Evolutionary conservation across 2,888 invertebrate genomes (phyloP), one percentile per base, ranked within the genome.

Genomic region (Candidula unifasciata): DNA sequence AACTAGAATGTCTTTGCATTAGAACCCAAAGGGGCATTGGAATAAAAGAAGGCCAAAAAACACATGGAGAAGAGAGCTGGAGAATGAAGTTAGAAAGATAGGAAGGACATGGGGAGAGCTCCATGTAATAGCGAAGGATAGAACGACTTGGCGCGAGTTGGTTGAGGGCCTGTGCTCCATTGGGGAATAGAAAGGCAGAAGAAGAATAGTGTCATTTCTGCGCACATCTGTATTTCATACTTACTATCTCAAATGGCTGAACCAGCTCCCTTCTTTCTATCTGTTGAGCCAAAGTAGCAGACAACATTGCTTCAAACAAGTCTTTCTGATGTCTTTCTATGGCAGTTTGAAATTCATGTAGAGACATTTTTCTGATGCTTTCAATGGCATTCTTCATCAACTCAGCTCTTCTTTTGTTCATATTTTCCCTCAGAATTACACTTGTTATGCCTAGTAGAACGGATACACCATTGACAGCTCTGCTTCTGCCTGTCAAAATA

Each of bases 401-500:
- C 33, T 80, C 54, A 69, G 57, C 68, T 37, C n/a, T 71, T 5
- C 21, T 24, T 30, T 54, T 30, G 35, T 80, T 80, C 0, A 35
- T 33, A 24, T 24, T 2, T 44, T 80, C 80, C 33, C 57, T 80
- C 21, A 57, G n/a, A 33, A 57, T 18, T 16, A 80, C 27, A 54
- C 8, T 18, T 16, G 54, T 3, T 57, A 57, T 71, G 18, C 71
- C 80, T 35, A 80, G 27, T 0, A 80, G 71, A 5, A 80, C 54
- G 10, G 71, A 80, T 35, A 80, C 13, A 71, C 80, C 80, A n/a
- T 57, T 71, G 30, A 52, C 3, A 35, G 66, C 68, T 80, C 80
- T 69, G 57, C 71, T 57, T 71, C 80, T 69, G 18, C 80, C 80
- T 80, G 71, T 68, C n/a, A 80, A 44, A 10, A 44, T 44, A 13